Evolutionary conservation across 2,113 vertebrate genomes (phyloP).

Genomic region (Diphyllodes magnificus): DNA sequence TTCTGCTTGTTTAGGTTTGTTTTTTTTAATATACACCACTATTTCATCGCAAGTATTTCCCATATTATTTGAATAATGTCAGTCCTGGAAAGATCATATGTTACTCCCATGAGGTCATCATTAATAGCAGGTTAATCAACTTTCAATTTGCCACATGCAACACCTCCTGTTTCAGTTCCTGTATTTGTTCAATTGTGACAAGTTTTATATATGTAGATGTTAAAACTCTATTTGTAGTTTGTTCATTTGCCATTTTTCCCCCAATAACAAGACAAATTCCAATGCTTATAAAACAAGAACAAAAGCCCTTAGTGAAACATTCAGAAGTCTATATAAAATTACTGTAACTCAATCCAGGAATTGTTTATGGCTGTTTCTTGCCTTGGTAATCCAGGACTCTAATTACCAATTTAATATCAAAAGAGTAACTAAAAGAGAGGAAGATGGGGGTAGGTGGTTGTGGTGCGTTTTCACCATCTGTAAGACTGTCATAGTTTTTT

Average conservation of each 20-base stretch:
- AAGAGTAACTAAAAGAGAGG: not conserved
- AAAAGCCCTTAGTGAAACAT: not conserved
- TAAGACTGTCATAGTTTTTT: not conserved
- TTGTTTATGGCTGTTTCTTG: not conserved
- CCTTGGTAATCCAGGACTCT: not conserved
- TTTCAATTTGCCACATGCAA: not conserved
- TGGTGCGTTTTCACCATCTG: not conserved
- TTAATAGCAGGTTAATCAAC: not conserved
- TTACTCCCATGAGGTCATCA: not conserved
- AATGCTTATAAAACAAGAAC: not conserved
- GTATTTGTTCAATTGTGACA: not conserved
- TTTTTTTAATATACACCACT: not conserved
- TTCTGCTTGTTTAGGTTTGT: not conserved
- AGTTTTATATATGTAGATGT: not conserved
- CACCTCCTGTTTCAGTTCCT: not conserved
- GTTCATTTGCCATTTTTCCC: not conserved
- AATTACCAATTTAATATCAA: not conserved
- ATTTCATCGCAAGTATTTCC: not conserved
- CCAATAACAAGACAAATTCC: not conserved
- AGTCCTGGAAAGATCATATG: not conserved
- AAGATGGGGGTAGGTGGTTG: not conserved
- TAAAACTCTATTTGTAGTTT: not conserved
- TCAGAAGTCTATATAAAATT: not conserved
- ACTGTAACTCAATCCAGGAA: not conserved
- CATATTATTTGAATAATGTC: not conserved